A percentile compares a stretch with the other conserved stretches of the same genome.
Conservation (phyloP, 2,888 invertebrate species). For the Myathropa florea region DNA sequence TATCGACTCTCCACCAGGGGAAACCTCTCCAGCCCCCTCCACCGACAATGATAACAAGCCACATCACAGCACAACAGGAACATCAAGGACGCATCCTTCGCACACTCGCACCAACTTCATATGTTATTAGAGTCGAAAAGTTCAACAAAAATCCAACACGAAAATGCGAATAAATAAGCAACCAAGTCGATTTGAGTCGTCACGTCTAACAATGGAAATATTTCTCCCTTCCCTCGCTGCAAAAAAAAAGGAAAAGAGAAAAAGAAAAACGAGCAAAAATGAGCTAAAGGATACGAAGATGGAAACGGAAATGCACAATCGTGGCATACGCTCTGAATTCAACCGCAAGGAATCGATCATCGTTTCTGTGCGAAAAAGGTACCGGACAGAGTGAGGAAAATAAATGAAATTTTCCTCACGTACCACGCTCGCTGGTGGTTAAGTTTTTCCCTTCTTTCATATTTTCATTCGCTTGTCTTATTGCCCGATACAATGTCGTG, state of each 20-base stretch:
- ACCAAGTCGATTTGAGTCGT: constrained; percentile 56
- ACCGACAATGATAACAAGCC: constrained; percentile 4
- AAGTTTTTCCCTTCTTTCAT: not conserved
- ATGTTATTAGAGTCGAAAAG: constrained; percentile 58
- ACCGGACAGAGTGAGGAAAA: constrained; percentile 6
- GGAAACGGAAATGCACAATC: constrained; percentile 30
- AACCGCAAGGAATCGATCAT: constrained; percentile 64
- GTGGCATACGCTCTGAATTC: constrained; percentile 25
- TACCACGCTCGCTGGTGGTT: not conserved
- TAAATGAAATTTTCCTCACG: constrained; percentile 56
- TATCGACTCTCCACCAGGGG: too few species aligned
- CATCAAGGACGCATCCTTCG: constrained; percentile 18
- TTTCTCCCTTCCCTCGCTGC: not conserved
- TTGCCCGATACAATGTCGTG: constrained; percentile 23
- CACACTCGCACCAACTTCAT: constrained; percentile 19
- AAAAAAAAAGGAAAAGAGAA: not conserved
- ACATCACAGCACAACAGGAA: not conserved
- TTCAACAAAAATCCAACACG: constrained; percentile 12
- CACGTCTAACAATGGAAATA: constrained; percentile 58
- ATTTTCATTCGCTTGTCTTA: not conserved
- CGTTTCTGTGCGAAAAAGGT: constrained; percentile 25
- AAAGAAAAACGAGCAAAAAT: not conserved
- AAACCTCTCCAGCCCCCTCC: too few species aligned
- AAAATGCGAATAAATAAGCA: constrained; percentile 59
- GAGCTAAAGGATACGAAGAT: not conserved